Percentiles rank a stretch among this genome's conserved stretches.
Conservation (phyloP, 1,140 invertebrate genomes). For the Drosophila pallidifrons region DNA sequence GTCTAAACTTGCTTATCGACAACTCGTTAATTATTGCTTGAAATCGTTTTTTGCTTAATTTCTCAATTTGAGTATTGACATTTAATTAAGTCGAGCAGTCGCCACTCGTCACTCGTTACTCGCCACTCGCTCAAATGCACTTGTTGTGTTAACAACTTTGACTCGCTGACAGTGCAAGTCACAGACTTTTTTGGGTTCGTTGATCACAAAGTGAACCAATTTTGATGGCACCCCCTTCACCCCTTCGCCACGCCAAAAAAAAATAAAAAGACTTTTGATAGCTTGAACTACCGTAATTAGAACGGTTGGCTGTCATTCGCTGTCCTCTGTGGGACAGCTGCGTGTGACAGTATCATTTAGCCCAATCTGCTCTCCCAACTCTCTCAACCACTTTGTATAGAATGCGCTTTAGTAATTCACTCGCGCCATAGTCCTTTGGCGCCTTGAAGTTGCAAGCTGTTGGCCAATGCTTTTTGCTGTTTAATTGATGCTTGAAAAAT, state of each 20-base stretch:
- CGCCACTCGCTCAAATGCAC: not conserved
- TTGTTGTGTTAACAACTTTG: not conserved
- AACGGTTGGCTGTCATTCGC: conserved; percentile 5
- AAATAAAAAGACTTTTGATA: conserved; percentile 17
- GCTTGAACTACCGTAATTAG: conserved; percentile 35
- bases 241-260: not conserved
- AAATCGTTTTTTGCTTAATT: too few relatives aligned
- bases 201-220: conserved; percentile 46
- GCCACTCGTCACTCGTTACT: too few relatives aligned
- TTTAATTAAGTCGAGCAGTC: too few relatives aligned
- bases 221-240: not conserved
- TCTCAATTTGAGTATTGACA: too few relatives aligned
- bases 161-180: not conserved
- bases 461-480: conserved; percentile 50
- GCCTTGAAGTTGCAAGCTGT: conserved; percentile 15
- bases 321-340: conserved; percentile 13
- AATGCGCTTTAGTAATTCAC: conserved; percentile 36
- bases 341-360: conserved; percentile 4
- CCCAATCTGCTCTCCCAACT: not conserved
- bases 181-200: conserved; percentile 10
- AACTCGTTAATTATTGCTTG: too few relatives aligned
- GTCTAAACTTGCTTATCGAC: too few relatives aligned
- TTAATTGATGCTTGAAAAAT: conserved; percentile 66
- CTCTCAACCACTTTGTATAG: not conserved
- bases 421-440: conserved; percentile 13